Evolutionary conservation across 2,113 vertebrate species (phyloP), one percentile per base, ranked within the genome.

Genomic region (Oncorhynchus mykiss): DNA sequence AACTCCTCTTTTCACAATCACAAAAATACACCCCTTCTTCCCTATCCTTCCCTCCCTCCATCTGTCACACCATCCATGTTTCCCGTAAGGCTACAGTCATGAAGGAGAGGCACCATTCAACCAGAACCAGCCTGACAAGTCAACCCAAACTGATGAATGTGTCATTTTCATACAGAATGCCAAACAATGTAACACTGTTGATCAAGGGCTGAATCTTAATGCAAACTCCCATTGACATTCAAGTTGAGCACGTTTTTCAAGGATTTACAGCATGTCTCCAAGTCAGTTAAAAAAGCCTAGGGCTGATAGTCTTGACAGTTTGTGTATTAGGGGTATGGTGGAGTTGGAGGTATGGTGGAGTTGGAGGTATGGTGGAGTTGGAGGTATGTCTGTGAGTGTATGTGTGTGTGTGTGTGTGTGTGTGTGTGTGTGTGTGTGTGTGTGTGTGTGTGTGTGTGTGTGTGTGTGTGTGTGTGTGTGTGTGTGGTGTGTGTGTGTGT

Each of bases 1-100:
- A 57, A 73, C 77, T 77, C 65, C 51, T 82, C 79, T 79, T 84
- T 80, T 84, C 71, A 77, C 84, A 79, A 74, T 81, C 80, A 80
- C 77, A 81, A 77, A 71, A 75, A 78, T 64, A 27, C 73, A 77
- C 79, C 77, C 73, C 67, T 77, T 57, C n/a, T 80, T 81, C 54
- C 72, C 65, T 25, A n/a, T 29, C 14, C 64, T 34, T 34, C 16
- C 12, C 59, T 66, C 76, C 65, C 71, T 73, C 77, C 75, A 5
- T 76, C 76, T 34, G 29, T 67, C 27, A 67, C 18, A 16, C 14
- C 5, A 18, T 34, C 31, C 66, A 39, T 34, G 59, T n/a, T 8
- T 31, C 66, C 66, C 29, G 29, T 39, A 29, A 67, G 29, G 12
- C 27, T 16, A 34, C 66, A 31, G 25, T 34, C 29, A 34, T 39